Evolutionary conservation across 2,888 invertebrate species (phyloP).

Genomic region (Lomographa bimaculata): DNA sequence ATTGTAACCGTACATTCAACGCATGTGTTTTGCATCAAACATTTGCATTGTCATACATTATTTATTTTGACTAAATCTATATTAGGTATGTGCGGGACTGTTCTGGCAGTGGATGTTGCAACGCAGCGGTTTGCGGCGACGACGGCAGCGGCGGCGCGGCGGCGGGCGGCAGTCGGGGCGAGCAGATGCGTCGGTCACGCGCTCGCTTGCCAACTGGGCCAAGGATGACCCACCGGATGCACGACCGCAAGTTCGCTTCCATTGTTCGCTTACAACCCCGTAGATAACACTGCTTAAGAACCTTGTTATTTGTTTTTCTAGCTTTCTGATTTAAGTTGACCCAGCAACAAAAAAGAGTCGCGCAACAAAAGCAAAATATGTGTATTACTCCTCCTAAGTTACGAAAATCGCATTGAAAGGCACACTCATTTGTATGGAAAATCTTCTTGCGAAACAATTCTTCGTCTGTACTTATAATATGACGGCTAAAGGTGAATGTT

Average conservation of each 20-base stretch:
- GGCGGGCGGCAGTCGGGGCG: conserved; percentile 37
- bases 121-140: conserved; percentile 36
- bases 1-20: conserved; percentile 18
- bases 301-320: conserved; percentile 1
- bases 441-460: conserved; percentile 5
- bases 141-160: conserved; percentile 35
- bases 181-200: conserved; percentile 65
- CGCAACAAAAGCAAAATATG: no score
- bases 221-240: conserved; percentile 68
- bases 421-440: not conserved
- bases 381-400: no score
- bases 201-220: conserved; percentile 64
- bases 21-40: conserved; percentile 29
- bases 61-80: conserved; percentile 29
- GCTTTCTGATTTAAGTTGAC: not conserved
- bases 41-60: conserved; percentile 27
- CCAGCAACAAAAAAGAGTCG: no score
- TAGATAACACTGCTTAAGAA: conserved; percentile 19
- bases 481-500: conserved; percentile 21
- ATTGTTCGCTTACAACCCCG: conserved; percentile 39
- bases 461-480: conserved; percentile 8
- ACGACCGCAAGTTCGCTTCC: conserved; percentile 38
- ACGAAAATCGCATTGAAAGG: not conserved
- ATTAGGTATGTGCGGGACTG: conserved; percentile 42
- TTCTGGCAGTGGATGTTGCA: conserved; percentile 48